These are phyloP conservation scores for Platysternon megacephalum DNA, from an alignment of 2,113 vertebrate species.

Conservation along the genomic window DNA sequence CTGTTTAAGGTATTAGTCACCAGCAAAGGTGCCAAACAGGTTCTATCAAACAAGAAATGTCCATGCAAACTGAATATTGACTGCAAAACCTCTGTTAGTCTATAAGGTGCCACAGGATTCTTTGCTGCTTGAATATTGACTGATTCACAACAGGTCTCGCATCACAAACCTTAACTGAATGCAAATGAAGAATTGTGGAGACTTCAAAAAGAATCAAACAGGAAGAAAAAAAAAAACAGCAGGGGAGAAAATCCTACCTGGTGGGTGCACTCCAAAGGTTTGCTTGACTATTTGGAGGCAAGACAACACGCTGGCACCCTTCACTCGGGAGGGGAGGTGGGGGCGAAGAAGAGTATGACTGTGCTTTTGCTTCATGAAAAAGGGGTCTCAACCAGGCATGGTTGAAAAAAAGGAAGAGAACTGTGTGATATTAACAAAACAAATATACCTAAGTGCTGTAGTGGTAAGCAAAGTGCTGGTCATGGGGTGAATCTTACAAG, in stretches of 20 bases:
- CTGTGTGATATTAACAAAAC: neutral
- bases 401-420: neutral
- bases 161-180: neutral
- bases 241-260: too few relatives aligned
- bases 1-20: neutral
- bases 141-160: neutral
- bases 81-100: too few relatives aligned
- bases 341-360: too few relatives aligned
- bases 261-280: too few relatives aligned
- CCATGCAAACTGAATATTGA: neutral
- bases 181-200: neutral
- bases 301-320: too few relatives aligned
- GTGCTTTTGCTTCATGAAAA: neutral
- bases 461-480: neutral
- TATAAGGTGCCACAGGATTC: too few relatives aligned
- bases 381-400: neutral
- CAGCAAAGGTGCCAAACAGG: neutral
- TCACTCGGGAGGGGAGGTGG: too few relatives aligned
- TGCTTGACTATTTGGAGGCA: too few relatives aligned
- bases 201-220: neutral
- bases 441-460: neutral
- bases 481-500: neutral
- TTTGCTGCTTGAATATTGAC: too few relatives aligned
- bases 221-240: too few relatives aligned
- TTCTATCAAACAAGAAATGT: neutral